These are phyloP conservation scores for Anadara kagoshimensis DNA, from an alignment of 1,140 invertebrate genomes.

Conservation along the genomic window DNA sequence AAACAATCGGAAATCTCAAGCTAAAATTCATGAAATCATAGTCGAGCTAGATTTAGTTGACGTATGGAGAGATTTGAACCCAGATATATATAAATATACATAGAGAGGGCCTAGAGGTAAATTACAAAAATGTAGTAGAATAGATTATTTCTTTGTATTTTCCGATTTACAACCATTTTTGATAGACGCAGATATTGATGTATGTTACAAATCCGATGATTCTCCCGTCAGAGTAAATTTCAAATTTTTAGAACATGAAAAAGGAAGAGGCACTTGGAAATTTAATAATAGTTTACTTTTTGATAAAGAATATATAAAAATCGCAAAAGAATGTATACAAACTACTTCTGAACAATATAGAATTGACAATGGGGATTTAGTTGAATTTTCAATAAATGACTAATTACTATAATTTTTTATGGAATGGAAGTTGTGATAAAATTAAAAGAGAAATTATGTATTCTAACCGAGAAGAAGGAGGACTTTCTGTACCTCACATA, in stretches of 20 bases:
- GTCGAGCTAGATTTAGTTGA: neutral
- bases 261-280: conserved; percentile 18
- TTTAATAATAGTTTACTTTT: conserved; percentile 31
- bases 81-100: neutral
- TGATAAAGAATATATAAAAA: conserved; percentile 8
- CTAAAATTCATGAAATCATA: neutral
- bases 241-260: conserved; percentile 9
- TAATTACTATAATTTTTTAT: too few species aligned
- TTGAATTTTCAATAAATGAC: too few species aligned
- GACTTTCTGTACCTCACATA: too few species aligned
- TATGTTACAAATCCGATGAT: conserved; percentile 29
- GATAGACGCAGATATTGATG: conserved; percentile 2
- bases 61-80: neutral
- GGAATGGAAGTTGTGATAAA: too few species aligned
- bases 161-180: conserved; percentile 7
- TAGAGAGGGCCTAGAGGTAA: too few species aligned
- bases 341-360: too few species aligned
- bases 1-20: neutral
- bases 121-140: conserved; percentile 7
- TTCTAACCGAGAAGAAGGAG: too few species aligned
- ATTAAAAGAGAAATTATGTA: too few species aligned
- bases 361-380: too few species aligned
- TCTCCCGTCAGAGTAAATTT: conserved; percentile 13
- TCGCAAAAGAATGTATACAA: too few species aligned
- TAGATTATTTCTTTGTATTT: conserved; percentile 35